Percentiles rank a stretch among this genome's conserved stretches.
Conservation (phyloP, 2,888 invertebrate species). For the Cheilosia urbana region DNA sequence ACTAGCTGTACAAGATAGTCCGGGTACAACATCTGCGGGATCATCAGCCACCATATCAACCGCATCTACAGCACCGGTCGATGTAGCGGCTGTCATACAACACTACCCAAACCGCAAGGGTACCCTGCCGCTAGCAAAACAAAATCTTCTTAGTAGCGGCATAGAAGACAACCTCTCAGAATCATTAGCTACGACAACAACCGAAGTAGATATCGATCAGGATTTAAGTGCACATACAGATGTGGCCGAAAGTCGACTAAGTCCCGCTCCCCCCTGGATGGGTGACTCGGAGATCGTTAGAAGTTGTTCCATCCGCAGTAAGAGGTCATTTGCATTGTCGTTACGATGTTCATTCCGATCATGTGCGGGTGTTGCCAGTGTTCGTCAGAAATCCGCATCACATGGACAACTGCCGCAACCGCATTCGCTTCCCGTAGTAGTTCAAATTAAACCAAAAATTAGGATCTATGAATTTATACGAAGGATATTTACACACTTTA, state of each 20-base stretch:
- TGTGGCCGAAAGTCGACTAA: conserved; percentile 26
- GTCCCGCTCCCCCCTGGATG: conserved; percentile 40
- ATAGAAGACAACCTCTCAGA: conserved; percentile 78
- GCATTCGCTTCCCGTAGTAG: conserved; percentile 74
- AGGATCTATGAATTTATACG: conserved; percentile 79
- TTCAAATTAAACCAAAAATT: conserved; percentile 79
- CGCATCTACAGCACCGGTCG: conserved; percentile 81
- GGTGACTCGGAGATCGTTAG: conserved; percentile 43
- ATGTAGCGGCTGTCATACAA: conserved; percentile 81
- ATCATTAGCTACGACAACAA: conserved; percentile 82
- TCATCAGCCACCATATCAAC: conserved; percentile 47
- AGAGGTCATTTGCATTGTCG: conserved; percentile 55
- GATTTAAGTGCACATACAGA: conserved; percentile 73
- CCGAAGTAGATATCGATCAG: conserved; percentile 81
- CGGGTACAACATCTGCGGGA: conserved; percentile 41
- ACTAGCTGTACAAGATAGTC: conserved; percentile 77
- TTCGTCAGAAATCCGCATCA: conserved; percentile 62
- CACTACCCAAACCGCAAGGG: conserved; percentile 68
- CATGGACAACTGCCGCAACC: conserved; percentile 70
- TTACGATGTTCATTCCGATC: conserved; percentile 55
- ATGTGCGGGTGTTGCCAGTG: conserved; percentile 25
- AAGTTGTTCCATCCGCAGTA: conserved; percentile 63
- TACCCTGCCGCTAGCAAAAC: conserved; percentile 36
- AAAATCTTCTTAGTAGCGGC: conserved; percentile 30
- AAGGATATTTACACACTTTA: conserved; percentile 79